Evolutionary conservation across 2,113 vertebrate species (phyloP), one percentile per base, ranked within the genome.

Genomic region (Mustela lutreola): DNA sequence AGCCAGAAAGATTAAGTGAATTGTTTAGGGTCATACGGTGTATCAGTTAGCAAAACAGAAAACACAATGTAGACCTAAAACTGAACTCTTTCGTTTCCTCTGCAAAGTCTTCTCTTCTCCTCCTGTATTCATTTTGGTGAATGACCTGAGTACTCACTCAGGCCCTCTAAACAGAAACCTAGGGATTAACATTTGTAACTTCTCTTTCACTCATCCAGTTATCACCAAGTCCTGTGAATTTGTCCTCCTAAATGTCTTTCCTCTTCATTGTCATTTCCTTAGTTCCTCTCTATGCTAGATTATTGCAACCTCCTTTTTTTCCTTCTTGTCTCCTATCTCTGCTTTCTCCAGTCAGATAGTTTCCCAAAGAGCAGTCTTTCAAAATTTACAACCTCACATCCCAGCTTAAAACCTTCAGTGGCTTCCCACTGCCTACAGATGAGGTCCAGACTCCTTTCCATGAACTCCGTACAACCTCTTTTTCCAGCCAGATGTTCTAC

Each of bases 1-100:
- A 60, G 81, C 95, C 90, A 85, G 90, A 92, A 88, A 97, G 76
- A 97, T 91, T 58, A 97, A 94, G 62, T 96, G 70, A 48, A 67
- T 93, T 90, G 24, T 45, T 91, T 91, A 93, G 60, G 60, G n/a
- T 96, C 86, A 84, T 14, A 70, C 53, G 70, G 12, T 94, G 5
- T 82, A 84, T 89, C 62, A 53, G n/a, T 82, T 88, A 84, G 45
- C 70, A 94, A 96, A 88, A 71, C 28, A 89, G 62, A 91, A 97
- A 87, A 83, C 45, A 92, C 36, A 95, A 10, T 48, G n/a, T 85
- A 87, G 67, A 94, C 50, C 63, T 87, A 76, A 86, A 80, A 86
- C 48, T 71, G 79, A 96, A 70, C 62, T 89, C 58, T 50, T 70
- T 62, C 70, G 26, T 45, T 94, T 82, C 56, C 63, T 33, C 36